These are phyloP conservation scores for Criorhina ranunculi DNA, from an alignment of 2,888 invertebrate species.

Conservation along the genomic window DNA sequence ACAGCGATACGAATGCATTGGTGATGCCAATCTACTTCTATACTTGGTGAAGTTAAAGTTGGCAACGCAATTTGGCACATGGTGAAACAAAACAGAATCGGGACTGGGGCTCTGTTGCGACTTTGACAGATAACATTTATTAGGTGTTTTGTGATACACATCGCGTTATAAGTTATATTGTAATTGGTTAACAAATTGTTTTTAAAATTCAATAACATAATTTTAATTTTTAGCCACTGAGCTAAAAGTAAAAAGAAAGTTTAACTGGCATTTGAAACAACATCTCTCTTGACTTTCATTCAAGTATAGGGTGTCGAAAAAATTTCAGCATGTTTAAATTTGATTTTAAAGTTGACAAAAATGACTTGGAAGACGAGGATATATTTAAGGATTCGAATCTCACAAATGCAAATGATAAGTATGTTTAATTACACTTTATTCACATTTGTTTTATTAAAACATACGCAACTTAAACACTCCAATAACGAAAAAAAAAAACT, in stretches of 20 bases:
- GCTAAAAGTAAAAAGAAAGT: too few relatives aligned
- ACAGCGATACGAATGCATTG: background rate
- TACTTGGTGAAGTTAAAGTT: background rate
- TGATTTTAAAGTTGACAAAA: slow-evolving; percentile 80
- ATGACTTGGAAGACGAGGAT: slow-evolving; percentile 49
- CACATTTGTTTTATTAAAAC: too few relatives aligned
- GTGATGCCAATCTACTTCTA: background rate
- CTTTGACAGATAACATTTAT: background rate
- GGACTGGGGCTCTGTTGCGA: slow-evolving; percentile 29
- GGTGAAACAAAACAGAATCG: slow-evolving; percentile 11
- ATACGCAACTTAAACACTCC: too few relatives aligned
- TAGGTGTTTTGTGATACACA: background rate
- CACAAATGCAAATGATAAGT: background rate
- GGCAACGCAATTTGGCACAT: slow-evolving; percentile 5
- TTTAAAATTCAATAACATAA: too few relatives aligned
- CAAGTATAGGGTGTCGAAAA: slow-evolving; percentile 55
- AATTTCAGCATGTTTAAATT: slow-evolving; percentile 81
- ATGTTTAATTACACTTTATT: background rate
- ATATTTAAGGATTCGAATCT: slow-evolving; percentile 35
- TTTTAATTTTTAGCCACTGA: too few relatives aligned
- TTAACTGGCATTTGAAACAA: too few relatives aligned
- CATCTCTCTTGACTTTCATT: background rate
- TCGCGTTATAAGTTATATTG: background rate
- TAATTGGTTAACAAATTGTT: too few relatives aligned
- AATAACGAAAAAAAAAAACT: too few relatives aligned